Evolutionary conservation across 2,113 vertebrate species (phyloP), one percentile per base, ranked within the genome.

Genomic region (Chlamydotis undulata): DNA sequence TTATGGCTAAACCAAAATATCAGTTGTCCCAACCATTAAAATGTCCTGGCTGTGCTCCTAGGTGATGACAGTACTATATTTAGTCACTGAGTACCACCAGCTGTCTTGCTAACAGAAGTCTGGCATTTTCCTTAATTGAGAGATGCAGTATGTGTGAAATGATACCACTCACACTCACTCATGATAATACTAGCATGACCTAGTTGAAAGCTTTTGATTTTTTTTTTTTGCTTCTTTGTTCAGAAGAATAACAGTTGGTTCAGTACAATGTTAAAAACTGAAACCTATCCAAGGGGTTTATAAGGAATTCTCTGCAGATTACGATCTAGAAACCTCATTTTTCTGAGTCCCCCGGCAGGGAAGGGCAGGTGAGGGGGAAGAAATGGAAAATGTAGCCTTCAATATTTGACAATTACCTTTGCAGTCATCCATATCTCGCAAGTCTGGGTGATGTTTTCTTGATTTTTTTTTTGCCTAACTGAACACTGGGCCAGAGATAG

Each of bases 1-100:
- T 96, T 97, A 96, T 95, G 94, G 93, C 61, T 97, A 96, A 97
- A 96, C 90, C 89, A 92, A 95, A 96, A 94, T 92, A 97, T 96
- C 78, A 90, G 88, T 97, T 97, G 95, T 93, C 95, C 94, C 89
- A 91, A 91, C 86, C 95, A 96, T 91, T 96, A 95, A 96, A 97
- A 94, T 67, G 71, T 91, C 92, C 96, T 95, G 96, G 96, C 96
- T 90, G 53, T 86, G 69, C 90, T 97, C 75, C 88, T 93, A 83
- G 90, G 96, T 95, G 97, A 96, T 97, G 96, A 97, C 96, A 97
- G 96, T 95, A 93, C 97, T 97, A 95, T 97, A 97, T 97, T 97
- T 96, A 97, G 96, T 92, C 94, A 90, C 87, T 96, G 96, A 97
- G 94, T 96, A 96, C 83, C 94, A 96, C 95, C 96, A 97, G 96